These are phyloP conservation scores for Ctenicera cuprea DNA, from an alignment of 2,888 invertebrate genomes.

Conservation along the genomic window DNA sequence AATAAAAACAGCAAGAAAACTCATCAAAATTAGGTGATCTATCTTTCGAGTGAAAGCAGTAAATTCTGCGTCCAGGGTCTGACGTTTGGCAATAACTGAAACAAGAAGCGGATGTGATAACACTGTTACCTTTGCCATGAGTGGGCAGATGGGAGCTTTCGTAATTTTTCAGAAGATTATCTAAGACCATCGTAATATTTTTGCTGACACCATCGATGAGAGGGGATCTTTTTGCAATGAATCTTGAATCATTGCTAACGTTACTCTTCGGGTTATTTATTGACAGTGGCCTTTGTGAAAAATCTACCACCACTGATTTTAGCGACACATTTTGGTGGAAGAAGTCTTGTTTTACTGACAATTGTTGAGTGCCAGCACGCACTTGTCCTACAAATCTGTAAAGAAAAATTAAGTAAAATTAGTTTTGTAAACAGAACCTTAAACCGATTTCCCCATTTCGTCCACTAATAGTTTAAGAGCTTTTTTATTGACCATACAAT, in stretches of 20 bases:
- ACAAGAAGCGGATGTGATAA: constrained; percentile 44
- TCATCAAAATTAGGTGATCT: constrained; percentile 23
- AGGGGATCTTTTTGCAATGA: constrained; percentile 70
- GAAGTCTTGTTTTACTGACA: constrained; percentile 57
- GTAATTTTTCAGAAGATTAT: constrained; percentile 91
- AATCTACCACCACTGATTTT: constrained; percentile 61
- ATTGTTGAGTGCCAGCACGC: constrained; percentile 40
- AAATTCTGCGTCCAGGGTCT: constrained; percentile 3
- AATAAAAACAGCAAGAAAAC: background rate
- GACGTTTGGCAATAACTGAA: constrained; percentile 32
- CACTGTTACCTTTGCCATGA: constrained; percentile 85
- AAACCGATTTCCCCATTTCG: background rate
- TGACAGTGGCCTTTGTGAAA: constrained; percentile 49
- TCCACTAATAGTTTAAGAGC: constrained; percentile 2
- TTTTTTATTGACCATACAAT: background rate
- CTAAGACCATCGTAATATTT: constrained; percentile 89
- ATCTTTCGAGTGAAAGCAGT: constrained; percentile 2
- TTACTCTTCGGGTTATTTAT: constrained; percentile 35
- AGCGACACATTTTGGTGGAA: constrained; percentile 59
- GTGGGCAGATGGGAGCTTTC: constrained; percentile 93
- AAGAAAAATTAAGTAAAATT: constrained; percentile 18
- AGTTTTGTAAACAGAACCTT: constrained; percentile 14
- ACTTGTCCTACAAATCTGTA: constrained; percentile 30
- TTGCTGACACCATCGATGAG: constrained; percentile 83
- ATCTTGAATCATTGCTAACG: constrained; percentile 34